These are phyloP conservation scores for Silurus asotus DNA, from an alignment of 2,113 vertebrate genomes.

Conservation along the genomic window DNA sequence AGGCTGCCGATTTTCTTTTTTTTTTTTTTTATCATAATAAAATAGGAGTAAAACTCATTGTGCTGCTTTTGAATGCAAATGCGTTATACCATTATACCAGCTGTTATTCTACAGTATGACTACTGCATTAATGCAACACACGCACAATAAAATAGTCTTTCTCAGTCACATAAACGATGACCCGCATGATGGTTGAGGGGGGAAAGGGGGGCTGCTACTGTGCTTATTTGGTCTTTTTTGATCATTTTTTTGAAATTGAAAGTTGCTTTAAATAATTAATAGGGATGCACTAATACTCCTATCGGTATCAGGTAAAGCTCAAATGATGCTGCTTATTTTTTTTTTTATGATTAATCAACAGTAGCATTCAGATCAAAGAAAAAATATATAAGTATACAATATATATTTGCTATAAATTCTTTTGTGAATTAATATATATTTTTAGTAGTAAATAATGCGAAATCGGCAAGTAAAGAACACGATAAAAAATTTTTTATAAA, in stretches of 20 bases:
- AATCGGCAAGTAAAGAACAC: no score
- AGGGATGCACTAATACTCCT: background rate
- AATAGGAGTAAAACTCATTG: background rate
- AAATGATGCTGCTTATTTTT: no score
- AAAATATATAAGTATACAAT: no score
- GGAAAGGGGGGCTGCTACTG: constrained; percentile 3
- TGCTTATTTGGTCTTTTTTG: background rate
- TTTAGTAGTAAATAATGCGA: no score
- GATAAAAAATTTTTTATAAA: no score
- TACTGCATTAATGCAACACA: background rate
- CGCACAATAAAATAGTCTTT: background rate
- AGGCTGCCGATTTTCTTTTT: constrained; percentile 13
- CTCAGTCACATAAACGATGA: constrained; percentile 16
- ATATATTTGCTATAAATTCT: no score
- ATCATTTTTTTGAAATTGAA: background rate
- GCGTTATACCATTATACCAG: constrained; percentile 11
- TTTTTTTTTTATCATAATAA: background rate
- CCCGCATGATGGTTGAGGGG: constrained; percentile 21
- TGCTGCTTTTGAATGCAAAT: constrained; percentile 30
- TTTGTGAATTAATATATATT: no score
- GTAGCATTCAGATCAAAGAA: background rate
- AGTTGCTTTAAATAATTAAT: background rate
- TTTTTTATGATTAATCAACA: no score
- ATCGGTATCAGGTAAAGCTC: background rate
- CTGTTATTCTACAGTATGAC: background rate